Base-by-base conservation (phyloP, 2,888 invertebrate species). In the Ariolimax columbianus region DNA sequence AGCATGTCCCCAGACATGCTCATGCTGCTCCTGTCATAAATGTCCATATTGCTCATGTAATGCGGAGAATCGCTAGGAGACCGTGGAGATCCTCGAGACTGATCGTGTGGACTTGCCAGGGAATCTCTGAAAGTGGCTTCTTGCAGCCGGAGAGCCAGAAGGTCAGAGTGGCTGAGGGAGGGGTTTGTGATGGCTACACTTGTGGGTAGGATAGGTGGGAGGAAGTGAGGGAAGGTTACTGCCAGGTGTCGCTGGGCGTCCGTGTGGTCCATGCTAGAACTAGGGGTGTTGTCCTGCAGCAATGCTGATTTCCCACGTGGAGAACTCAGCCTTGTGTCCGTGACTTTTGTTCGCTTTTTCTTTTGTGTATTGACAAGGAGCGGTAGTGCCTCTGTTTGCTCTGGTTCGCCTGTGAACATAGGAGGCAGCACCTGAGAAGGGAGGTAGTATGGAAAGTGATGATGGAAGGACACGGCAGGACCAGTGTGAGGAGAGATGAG, bases 151-250 rank as follows among this genome's bases (percentile, higher is more conserved):
- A 91, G 91, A 47, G 90, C 90, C 80, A 93, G 86, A 47, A 93
- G 88, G 86, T 93, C 92, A 2, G 93, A 92, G 81, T 93, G 92
- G 77, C 98, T 98, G 91, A 98, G 96, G 94, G 97, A 97, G 86
- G 98, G 98, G 95, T 98, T 98, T 87, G 98, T 97, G 94, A 98
- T 98, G 94, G 98, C 98, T 93, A 98, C 98, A 88, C 98, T 97
- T 87, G 98, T 98, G 19, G 98, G 98, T 94, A 98, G 95, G 92
- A 97, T 97, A 90, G 97, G 96, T 90, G 97, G 97, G 95, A 98
- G 96, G 95, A 97, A 97, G 85, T 97, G 97, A 81, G 97, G 97
- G 91, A 96, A 96, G 43, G 86, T 81, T 14, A 51, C 30, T 4
- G 83, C 47, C 72, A 84, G 43, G 38, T 86, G 85, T 26, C 86